Base-by-base conservation (phyloP, 2,888 invertebrate species). In the Plagodis dolabraria region DNA sequence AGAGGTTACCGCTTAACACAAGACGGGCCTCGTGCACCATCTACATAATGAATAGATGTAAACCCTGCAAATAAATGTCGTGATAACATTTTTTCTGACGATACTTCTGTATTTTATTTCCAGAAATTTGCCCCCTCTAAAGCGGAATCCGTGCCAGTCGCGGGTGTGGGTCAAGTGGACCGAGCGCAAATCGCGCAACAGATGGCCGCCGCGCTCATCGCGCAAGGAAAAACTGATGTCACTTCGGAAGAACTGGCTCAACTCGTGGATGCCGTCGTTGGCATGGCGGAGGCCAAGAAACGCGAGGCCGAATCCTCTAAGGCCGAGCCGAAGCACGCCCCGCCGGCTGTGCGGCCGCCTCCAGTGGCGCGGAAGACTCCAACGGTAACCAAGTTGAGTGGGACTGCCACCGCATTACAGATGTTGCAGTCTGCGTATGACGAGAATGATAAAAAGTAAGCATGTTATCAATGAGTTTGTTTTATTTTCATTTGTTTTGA, bases 221-320 rank as follows among this genome's bases (percentile, higher is more conserved):
- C 95, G 12, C 96, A 97, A 83, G 97, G 97, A 47, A 95, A 96
- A 80, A 96, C 96, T 0, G 96, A 97, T 83, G 96, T 97, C 6
- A 95, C 96, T 5, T 95, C 96, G 53, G 95, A 94, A 52, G 97
- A 97, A 76, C 88, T 97, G 63, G 96, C 97, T 71, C 95, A 95
- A 65, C 90, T 97, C 0, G 95, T 97, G 36, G 96, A 96, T 71
- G 95, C 97, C 10, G 97, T 97, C 47, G 95, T 92, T 4, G 90
- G 90, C 5, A 90, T 92, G 89, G 91, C 91, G 0, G 90, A 92
- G 67, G 89, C 90, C 0, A 91, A 90, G 72, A 86, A 89, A 55
- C 79, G 88, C 6, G 86, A 87, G 54, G 80, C 83, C 0, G 83
- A 80, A 40, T 77, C 75, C 52, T 70, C 79, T 49, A 71, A 63